Evolutionary conservation across 2,113 vertebrate species (phyloP), one percentile per base, ranked within the genome.

Genomic region (Planiliza haematocheilus): DNA sequence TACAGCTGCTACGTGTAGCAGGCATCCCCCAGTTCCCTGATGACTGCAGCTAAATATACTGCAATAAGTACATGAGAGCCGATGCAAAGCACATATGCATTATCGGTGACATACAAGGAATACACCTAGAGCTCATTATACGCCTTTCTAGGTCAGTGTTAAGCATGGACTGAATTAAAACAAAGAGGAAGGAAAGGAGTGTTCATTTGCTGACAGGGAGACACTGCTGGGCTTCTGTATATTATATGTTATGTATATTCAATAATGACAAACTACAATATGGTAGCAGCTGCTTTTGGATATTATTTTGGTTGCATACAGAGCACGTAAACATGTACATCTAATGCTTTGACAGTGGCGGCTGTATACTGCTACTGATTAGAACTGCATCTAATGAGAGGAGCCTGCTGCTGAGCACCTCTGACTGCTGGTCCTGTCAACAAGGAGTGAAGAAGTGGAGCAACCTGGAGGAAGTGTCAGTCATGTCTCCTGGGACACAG

Each of bases 41-140:
- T 61, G 82, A 74, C 60, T 81, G 49, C 48, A 70, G 72, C 69
- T 79, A 82, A 82, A 86, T 79, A 79, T 86, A 79, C 57, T 36
- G 39, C 68, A 24, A 60, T 37, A 63, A 74, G 56, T 76, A 36
- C 59, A 78, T 42, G 48, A 66, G 59, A 74, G 52, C 0, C 2
- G 45, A 66, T 30, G 60, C 45, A 66, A 73, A 64, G 64, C 64
- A 64, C 52, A 83, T 57, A 77, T 82, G 68, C 50, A 80, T 74
- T 60, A 72, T 68, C 57, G n/a, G 67, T 73, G 16, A 80, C 68
- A 60, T 61, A 55, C 20, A 24, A 39, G 51, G 21, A 38, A 51
- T 18, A 56, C 42, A 83, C 59, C 63, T 68, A 43, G 49, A 17
- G 48, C 64, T 78, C 56, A 74, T 86, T 84, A 84, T 20, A 66